A percentile compares a stretch with the other conserved stretches of the same genome.
These are phyloP conservation scores for Hemiprocne comata DNA, from an alignment of 2,113 vertebrate species.

Conservation along the genomic window DNA sequence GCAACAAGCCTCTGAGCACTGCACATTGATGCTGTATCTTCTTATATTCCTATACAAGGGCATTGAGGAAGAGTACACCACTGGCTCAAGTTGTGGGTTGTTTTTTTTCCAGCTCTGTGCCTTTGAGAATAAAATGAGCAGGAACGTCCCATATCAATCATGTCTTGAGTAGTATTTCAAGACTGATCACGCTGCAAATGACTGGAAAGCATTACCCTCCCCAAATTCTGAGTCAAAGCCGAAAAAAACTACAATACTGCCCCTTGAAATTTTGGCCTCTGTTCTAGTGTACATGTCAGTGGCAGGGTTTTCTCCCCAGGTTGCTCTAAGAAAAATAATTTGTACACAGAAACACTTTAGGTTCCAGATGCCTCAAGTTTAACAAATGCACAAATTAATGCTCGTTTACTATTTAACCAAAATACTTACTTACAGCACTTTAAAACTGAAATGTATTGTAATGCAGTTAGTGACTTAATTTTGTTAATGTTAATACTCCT, in stretches of 20 bases:
- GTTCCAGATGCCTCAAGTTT: not conserved
- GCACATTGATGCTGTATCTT: not conserved
- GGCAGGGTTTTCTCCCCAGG: not conserved
- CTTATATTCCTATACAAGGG: not conserved
- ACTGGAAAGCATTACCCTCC: not conserved
- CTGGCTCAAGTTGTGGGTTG: not conserved
- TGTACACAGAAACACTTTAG: not conserved
- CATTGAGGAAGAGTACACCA: not conserved
- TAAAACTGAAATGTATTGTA: not conserved
- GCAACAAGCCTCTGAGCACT: not conserved
- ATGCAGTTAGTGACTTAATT: not conserved
- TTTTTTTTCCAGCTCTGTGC: not conserved
- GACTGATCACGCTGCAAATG: not conserved
- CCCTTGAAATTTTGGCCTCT: not conserved
- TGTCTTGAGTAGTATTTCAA: not conserved
- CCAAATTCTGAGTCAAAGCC: not conserved
- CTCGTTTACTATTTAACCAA: not conserved
- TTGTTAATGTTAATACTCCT: not conserved
- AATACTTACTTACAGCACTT: not conserved
- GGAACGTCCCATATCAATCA: not conserved
- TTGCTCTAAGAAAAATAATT: not conserved
- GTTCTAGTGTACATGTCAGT: not conserved
- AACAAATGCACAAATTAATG: not conserved
- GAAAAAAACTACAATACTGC: not conserved
- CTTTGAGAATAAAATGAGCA: not conserved